Conservation (phyloP, 2,113 vertebrate species). For the Coregonus clupeaformis region DNA sequence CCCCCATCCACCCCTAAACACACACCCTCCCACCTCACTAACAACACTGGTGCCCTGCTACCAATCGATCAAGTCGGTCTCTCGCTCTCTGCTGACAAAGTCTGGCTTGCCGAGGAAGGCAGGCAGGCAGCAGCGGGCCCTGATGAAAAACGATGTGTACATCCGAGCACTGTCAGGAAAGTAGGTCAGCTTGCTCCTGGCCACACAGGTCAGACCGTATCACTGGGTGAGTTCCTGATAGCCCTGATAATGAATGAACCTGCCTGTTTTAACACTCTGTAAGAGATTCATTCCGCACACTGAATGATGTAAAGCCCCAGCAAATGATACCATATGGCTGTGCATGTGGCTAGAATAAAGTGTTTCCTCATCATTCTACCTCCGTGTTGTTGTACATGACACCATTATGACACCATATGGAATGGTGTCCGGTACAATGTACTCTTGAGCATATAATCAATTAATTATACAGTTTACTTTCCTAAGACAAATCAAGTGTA, state of each 20-base stretch:
- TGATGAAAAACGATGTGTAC: constrained; percentile 37
- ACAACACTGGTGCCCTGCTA: neutral
- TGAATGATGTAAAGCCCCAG: constrained; percentile 9
- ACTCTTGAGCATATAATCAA: too few relatives aligned
- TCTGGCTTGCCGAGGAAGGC: too few relatives aligned
- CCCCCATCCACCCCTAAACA: neutral
- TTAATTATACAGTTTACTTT: too few relatives aligned
- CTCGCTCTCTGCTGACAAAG: neutral
- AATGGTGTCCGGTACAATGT: neutral
- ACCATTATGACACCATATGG: neutral
- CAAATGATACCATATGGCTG: neutral
- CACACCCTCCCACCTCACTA: neutral
- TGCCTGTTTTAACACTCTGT: constrained; percentile 9
- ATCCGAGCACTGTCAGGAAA: constrained; percentile 26
- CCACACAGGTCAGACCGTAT: constrained; percentile 24
- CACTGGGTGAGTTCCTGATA: constrained; percentile 18
- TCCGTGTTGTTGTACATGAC: neutral
- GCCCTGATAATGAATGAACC: constrained; percentile 43
- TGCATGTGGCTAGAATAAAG: neutral
- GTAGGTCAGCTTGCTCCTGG: constrained; percentile 32
- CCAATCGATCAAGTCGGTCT: constrained; percentile 21
- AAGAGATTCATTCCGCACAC: constrained; percentile 16
- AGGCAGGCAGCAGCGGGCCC: constrained; percentile 12
- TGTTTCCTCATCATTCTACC: neutral
- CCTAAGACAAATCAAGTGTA: too few relatives aligned